phyloP scores from a whole-genome alignment of 2,888 invertebrate genomes.

The Agrochola circellaris region DNA sequence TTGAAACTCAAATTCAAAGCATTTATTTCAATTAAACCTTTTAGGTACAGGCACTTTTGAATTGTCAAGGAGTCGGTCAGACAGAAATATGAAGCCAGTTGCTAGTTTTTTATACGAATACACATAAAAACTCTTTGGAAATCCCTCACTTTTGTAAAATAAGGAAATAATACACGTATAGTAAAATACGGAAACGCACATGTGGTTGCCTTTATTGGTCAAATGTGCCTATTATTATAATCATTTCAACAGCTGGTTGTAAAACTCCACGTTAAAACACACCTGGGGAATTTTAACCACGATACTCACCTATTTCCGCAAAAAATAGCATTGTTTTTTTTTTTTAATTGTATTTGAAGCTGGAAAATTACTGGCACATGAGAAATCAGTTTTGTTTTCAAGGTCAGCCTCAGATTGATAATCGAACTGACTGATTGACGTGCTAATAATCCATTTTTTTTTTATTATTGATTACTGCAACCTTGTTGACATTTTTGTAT shows the following conservation, averaged over 20 bases:
- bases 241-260: not conserved
- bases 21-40: too few relatives aligned
- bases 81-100: too few relatives aligned
- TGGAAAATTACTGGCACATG: not conserved
- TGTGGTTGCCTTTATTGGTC: not conserved
- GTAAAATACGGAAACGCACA: not conserved
- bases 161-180: not conserved
- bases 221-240: not conserved
- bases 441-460: too few relatives aligned
- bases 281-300: too few relatives aligned
- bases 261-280: too few relatives aligned
- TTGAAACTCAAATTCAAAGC: too few relatives aligned
- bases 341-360: not conserved
- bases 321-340: not conserved
- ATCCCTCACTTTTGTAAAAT: not conserved
- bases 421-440: too few relatives aligned
- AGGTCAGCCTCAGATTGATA: not conserved
- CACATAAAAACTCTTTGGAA: not conserved
- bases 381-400: not conserved
- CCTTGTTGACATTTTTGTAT: too few relatives aligned
- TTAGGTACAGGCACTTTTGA: too few relatives aligned
- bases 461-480: too few relatives aligned
- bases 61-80: too few relatives aligned
- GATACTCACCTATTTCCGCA: not conserved
- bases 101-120: too few relatives aligned